Evolutionary conservation across 2,888 invertebrate genomes (phyloP).

Genomic region (Brachyptera putata): DNA sequence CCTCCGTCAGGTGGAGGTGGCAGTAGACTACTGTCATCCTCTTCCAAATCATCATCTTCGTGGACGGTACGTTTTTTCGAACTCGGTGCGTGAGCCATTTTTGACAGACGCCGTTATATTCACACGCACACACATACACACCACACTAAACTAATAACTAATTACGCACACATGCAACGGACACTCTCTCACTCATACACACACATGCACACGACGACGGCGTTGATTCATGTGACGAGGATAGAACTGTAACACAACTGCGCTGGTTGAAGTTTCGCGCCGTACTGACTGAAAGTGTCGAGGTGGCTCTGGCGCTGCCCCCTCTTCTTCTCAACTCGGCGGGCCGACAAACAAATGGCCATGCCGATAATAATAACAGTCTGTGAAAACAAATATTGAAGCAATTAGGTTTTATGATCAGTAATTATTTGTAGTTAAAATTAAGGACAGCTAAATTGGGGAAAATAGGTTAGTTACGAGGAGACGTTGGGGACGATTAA

Average conservation of each 20-base stretch:
- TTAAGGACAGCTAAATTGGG: too few relatives aligned
- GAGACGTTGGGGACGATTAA: too few relatives aligned
- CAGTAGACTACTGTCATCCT: conserved; percentile 11
- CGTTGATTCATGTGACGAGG: not conserved
- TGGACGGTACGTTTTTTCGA: conserved; percentile 19
- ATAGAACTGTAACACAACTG: not conserved
- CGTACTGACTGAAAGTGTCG: not conserved
- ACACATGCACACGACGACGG: conserved; percentile 4
- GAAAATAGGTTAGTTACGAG: too few relatives aligned
- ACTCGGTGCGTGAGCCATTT: conserved; percentile 30
- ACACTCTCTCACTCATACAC: conserved; percentile 17
- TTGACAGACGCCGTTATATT: not conserved
- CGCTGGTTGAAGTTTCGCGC: too few relatives aligned
- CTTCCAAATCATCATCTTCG: conserved; percentile 19
- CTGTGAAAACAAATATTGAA: conserved; percentile 7
- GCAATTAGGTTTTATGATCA: too few relatives aligned
- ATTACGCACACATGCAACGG: not conserved
- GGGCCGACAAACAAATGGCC: not conserved
- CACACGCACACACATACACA: conserved; percentile 17
- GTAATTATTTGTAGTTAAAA: too few relatives aligned
- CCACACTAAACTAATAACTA: too few relatives aligned
- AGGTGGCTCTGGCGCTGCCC: not conserved
- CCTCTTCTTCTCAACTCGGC: not conserved
- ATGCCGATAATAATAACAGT: conserved; percentile 1
- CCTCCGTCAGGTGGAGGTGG: conserved; percentile 79